These are phyloP conservation scores for Felis catus DNA, from an alignment of 2,113 vertebrate genomes.

Conservation along the genomic window DNA sequence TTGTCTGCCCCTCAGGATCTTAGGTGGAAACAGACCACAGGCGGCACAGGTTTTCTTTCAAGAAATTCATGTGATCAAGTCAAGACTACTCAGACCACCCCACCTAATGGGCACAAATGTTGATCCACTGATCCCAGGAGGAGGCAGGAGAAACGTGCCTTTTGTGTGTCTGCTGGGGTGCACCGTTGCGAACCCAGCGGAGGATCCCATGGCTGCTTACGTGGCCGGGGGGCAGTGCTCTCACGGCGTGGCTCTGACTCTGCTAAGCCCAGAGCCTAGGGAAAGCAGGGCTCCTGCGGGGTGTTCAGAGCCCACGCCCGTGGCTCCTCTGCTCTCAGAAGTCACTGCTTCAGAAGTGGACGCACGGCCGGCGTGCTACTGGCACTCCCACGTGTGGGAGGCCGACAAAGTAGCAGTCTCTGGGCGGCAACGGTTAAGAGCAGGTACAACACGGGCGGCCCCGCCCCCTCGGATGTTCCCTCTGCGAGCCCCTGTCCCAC, in stretches of 20 bases:
- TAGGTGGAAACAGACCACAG: background rate
- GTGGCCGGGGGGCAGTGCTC: background rate
- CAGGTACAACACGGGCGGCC: fast-evolving
- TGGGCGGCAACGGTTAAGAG: background rate
- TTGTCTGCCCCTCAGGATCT: background rate
- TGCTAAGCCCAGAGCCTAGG: fast-evolving
- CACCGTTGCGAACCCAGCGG: background rate
- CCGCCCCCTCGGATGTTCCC: fast-evolving
- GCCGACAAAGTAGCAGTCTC: too few species aligned
- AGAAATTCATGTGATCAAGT: background rate
- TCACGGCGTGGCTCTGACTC: too few species aligned
- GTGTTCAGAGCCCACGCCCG: background rate
- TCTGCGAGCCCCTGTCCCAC: fast-evolving
- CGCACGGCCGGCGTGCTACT: fast-evolving
- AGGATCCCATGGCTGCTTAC: too few species aligned
- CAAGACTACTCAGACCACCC: background rate
- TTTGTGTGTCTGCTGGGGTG: background rate
- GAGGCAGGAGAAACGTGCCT: background rate
- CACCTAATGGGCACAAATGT: background rate
- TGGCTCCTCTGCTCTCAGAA: background rate
- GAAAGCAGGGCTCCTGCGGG: background rate
- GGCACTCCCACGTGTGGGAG: fast-evolving
- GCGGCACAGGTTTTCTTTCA: background rate
- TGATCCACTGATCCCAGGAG: background rate
- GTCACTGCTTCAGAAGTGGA: background rate